Percentiles rank a stretch among this genome's conserved stretches.
phyloP scores from a whole-genome alignment of 1,140 invertebrate species.

The Cydia fagiglandana region DNA sequence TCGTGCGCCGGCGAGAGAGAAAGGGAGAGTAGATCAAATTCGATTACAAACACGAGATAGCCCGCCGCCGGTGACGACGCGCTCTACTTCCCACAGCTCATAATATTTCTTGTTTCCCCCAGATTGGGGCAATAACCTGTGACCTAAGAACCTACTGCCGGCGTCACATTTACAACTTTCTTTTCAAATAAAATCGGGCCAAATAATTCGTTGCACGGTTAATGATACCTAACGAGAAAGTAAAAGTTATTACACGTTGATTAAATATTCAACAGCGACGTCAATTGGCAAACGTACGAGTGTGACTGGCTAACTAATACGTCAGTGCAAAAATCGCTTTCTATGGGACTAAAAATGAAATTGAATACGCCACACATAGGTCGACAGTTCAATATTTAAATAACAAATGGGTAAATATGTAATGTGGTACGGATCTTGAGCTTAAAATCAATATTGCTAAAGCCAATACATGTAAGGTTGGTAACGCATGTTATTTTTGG shows the following conservation, averaged over 20 bases:
- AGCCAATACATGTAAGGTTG: slow-evolving; percentile 37
- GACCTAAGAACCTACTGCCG: slow-evolving; percentile 57
- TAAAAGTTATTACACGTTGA: slow-evolving; percentile 26
- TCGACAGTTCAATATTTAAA: slow-evolving; percentile 50
- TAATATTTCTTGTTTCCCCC: slow-evolving; percentile 59
- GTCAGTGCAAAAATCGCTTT: slow-evolving; percentile 41
- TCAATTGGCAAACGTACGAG: slow-evolving; percentile 7
- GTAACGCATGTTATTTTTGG: slow-evolving; percentile 22
- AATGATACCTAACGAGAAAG: slow-evolving; percentile 30
- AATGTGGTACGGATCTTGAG: slow-evolving; percentile 42
- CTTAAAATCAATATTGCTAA: slow-evolving; percentile 50
- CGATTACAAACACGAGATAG: slow-evolving; percentile 35
- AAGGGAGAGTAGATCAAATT: slow-evolving; percentile 46
- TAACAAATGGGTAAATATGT: slow-evolving; percentile 54
- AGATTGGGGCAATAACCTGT: slow-evolving; percentile 64
- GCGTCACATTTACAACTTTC: slow-evolving; percentile 21
- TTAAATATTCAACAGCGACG: slow-evolving; percentile 13
- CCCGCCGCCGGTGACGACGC: slow-evolving; percentile 39
- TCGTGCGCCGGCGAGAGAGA: slow-evolving; percentile 49
- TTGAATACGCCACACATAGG: slow-evolving; percentile 42
- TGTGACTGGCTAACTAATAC: neutral
- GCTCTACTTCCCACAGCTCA: slow-evolving; percentile 69
- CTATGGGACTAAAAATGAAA: slow-evolving; percentile 50
- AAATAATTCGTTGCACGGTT: slow-evolving; percentile 25
- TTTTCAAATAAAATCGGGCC: slow-evolving; percentile 27